Conservation (phyloP, 2,888 invertebrate genomes). For the Salpingus planirostris region DNA sequence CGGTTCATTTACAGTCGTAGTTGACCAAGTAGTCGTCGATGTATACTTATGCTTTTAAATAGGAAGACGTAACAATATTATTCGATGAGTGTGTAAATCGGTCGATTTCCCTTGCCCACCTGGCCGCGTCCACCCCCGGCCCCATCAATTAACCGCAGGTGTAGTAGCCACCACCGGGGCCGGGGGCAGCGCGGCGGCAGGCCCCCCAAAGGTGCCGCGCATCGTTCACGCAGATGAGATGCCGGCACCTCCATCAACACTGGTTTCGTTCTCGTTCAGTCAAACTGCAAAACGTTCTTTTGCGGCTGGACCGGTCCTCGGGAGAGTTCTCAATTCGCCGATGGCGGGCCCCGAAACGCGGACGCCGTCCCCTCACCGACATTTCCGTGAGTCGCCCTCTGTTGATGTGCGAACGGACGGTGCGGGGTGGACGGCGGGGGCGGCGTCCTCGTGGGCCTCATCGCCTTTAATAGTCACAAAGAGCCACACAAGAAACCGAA, state of each 20-base stretch:
- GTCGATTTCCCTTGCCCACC: too few relatives aligned
- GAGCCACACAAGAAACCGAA: conserved; percentile 62
- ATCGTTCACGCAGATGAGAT: too few relatives aligned
- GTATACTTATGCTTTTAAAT: conserved; percentile 4
- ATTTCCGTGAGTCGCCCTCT: too few relatives aligned
- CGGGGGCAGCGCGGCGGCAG: conserved; percentile 8
- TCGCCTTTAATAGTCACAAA: conserved; percentile 63
- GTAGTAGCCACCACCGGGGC: conserved; percentile 3
- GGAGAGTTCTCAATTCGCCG: conserved; percentile 65
- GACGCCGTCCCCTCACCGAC: too few relatives aligned
- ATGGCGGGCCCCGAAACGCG: too few relatives aligned
- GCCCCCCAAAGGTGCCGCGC: too few relatives aligned
- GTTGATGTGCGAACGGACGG: too few relatives aligned
- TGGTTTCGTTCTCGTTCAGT: conserved; percentile 19
- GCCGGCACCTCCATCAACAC: conserved; percentile 10
- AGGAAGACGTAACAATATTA: too few relatives aligned
- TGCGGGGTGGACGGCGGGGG: too few relatives aligned
- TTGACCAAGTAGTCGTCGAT: conserved; percentile 13
- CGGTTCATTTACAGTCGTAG: conserved; percentile 38
- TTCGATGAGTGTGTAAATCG: too few relatives aligned
- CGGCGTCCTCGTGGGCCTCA: too few relatives aligned
- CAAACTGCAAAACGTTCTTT: conserved; percentile 18
- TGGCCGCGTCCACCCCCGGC: conserved; percentile 6
- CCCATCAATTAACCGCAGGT: conserved; percentile 9
- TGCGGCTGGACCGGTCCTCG: conserved; percentile 27